Evolutionary conservation across 2,888 invertebrate species (phyloP), one percentile per base, ranked within the genome.

Genomic region (Coremacera marginata): DNA sequence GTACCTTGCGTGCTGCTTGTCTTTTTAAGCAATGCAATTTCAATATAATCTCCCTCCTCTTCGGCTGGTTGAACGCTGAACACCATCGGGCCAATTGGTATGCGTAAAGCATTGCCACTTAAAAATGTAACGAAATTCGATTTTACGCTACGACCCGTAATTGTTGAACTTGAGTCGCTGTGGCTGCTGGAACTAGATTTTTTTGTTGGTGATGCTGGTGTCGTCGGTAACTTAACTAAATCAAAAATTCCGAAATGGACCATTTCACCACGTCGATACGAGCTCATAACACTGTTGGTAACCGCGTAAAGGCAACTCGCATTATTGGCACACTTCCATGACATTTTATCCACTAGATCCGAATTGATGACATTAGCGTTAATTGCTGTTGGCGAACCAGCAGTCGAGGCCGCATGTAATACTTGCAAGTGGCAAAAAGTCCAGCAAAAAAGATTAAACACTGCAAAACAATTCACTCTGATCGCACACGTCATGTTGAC

Each of bases 231-330:
- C 14, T 92, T 92, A 80, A 92, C 91, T 80, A 93, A 90, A 81
- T 91, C 91, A 79, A 92, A 86, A 80, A 90, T 84, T 77, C 92
- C 91, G 84, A 92, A 91, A 82, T 90, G 90, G 78, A 92, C 90
- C 72, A 91, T 89, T 82, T 91, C 91, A 82, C 91, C 90, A 73
- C 91, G 90, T 73, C 90, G 88, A 78, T 92, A 90, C 82, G 91
- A 91, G 82, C 88, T 90, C 77, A 91, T 85, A 70, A 92, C 89
- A 80, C 91, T 90, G 78, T 87, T 90, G 25, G 91, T 90, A 84
- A 92, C 86, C 51, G 88, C 83, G 76, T 92, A 90, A 52, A 93
- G 90, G 82, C 93, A 93, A 79, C 92, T 92, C 49, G 92, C 92
- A 87, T 93, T 92, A 83, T 92, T 92, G 86, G 91, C 91, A 88